Evolutionary conservation across 2,797 vertebrate species (phyloP).

Genomic region (Hyperoplus lanceolatus): DNA sequence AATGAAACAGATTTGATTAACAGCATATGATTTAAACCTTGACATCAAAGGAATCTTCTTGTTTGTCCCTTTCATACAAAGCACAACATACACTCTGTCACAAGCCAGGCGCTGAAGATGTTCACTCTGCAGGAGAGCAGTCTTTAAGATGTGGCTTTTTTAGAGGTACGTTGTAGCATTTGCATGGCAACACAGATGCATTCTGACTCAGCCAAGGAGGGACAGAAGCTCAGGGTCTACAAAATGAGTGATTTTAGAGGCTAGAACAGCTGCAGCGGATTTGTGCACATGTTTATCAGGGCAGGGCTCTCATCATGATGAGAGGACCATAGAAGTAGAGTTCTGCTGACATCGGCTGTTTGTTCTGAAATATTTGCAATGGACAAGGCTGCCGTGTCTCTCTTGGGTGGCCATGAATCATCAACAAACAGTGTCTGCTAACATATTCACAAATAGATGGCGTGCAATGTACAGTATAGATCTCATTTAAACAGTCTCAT

Average conservation of each 20-base stretch:
- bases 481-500: slow-evolving; percentile 10
- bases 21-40: slow-evolving; percentile 27
- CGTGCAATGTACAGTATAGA: background rate
- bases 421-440: slow-evolving; percentile 15
- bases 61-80: background rate
- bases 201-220: slow-evolving; percentile 64
- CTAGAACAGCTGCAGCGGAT: slow-evolving; percentile 73
- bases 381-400: background rate
- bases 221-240: slow-evolving; percentile 57
- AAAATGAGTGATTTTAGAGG: slow-evolving; percentile 68
- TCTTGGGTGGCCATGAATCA: slow-evolving; percentile 1
- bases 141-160: slow-evolving; percentile 42
- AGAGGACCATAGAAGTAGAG: slow-evolving; percentile 25
- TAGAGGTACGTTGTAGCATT: slow-evolving; percentile 30
- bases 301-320: slow-evolving; percentile 50
- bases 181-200: slow-evolving; percentile 62
- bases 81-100: slow-evolving; percentile 36
- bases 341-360: slow-evolving; percentile 44
- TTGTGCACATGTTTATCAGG: slow-evolving; percentile 70
- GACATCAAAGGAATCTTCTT: background rate
- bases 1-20: slow-evolving; percentile 39
- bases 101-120: slow-evolving; percentile 5
- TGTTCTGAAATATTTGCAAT: slow-evolving; percentile 29
- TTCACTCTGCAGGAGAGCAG: slow-evolving; percentile 18
- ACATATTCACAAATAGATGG: background rate